Evolutionary conservation across 2,888 invertebrate genomes (phyloP), one percentile per base, ranked within the genome.

Genomic region (Ichneumoninae sp.): DNA sequence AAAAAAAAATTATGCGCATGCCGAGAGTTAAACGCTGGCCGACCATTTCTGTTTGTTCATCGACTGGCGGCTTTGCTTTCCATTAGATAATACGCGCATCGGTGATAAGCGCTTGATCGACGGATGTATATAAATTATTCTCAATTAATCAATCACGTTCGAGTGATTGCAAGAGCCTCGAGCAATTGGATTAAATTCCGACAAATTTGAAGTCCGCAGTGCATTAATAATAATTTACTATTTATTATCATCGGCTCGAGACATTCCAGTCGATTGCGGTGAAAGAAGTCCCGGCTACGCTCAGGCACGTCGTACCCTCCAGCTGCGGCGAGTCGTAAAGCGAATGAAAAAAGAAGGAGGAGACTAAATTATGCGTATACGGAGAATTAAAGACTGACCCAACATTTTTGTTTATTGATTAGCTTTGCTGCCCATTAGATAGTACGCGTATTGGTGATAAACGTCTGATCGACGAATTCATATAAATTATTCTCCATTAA

Each of bases 241-340:
- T 26, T 63, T 74, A 47, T 57, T 2, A 13, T 10, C 40, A n/a
- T 68, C 73, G 44, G 36, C 70, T 65, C 79, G 71, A 75, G 71
- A 76, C 71, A 68, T 77, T 70, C 47, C 84, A 65, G 77, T 84
- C 69, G 81, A 81, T 81, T 77, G 73, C 73, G 73, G 77, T 44
- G 60, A 84, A 77, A 73, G 52, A 77, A 75, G 22, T 65, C 22
- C 22, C 19, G 44, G 73, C 10, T 44, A 19, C 57, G 70, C 52
- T 65, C 50, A 52, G 30, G 16, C 68, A 65, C 52, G 63, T 3
- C 63, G 68, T 75, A 60, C 65, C 44, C 60, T 50, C 13, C 47
- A 47, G 40, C 60, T 63, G 30, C 60, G 50, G 33, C 33, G 60
- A 47, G 65, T 68, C 83, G 75, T 76, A 71, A 80, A 79, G n/a